Evolutionary conservation across 2,888 invertebrate species (phyloP), one percentile per base, ranked within the genome.

Genomic region (Acanthacorydalis orientalis): DNA sequence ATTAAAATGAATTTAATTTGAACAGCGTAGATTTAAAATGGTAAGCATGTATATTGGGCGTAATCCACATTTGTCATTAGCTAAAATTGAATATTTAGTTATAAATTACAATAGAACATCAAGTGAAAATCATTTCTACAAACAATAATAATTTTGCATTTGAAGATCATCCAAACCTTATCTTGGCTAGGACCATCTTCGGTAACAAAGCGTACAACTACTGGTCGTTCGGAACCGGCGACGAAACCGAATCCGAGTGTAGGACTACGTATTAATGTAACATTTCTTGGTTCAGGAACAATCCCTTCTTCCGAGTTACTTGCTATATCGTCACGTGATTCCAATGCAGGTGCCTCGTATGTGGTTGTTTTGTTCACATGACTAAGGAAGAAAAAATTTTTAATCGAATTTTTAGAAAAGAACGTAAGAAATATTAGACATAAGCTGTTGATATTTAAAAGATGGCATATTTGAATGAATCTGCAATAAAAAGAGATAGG

Each of bases 161-260:
- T 23, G 23, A 23, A 23, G 2, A 23, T 6, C 23, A 23, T 23
- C 6, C 23, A 61, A 58, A 78, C 78, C 72, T 88, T 87, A 48
- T 85, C 83, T 50, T 87, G 88, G 63, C 91, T 91, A 1, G 93
- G 92, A 10, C 92, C 92, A 59, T 87, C 89, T 68, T 85, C 86
- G 0, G 86, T 86, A 12, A 87, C 86, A 60, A 85, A 87, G 51
- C 93, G 76, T 23, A 93, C 91, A 49, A 92, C 83, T 44, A 92
- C 92, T 0, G 93, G 93, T 57, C 82, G 79, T 64, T 93, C 91
- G 35, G 89, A 89, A 11, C 93, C 92, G 1, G 92, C 92, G n/a
- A 93, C 92, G 65, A 93, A 93, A 2, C 93, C 93, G 63, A 92
- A 93, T 0, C 92, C 92, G 51, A 89, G 73, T 48, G 84, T 80